phyloP scores from a whole-genome alignment of 2,888 invertebrate genomes.

The Tromatobia lineatoria region DNA sequence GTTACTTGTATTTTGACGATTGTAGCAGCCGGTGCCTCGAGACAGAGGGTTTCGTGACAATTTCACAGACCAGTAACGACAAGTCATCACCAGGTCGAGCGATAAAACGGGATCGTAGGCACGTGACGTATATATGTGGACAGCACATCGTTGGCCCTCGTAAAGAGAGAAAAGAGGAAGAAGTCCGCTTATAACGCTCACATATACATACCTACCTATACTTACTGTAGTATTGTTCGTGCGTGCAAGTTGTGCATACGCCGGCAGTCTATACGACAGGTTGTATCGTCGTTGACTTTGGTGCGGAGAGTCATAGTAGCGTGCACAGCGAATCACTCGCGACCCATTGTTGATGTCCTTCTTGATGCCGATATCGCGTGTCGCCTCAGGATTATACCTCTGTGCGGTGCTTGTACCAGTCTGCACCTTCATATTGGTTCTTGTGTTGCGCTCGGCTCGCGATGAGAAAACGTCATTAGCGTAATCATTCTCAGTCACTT shows the following conservation, averaged over 20 bases:
- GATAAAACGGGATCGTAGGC: constrained; percentile 75
- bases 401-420: constrained; percentile 77
- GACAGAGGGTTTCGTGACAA: constrained; percentile 52
- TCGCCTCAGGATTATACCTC: constrained; percentile 65
- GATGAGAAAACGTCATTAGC: constrained; percentile 76
- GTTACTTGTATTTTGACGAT: constrained; percentile 59
- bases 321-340: constrained; percentile 38
- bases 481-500: constrained; percentile 82
- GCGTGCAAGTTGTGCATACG: neutral
- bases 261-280: constrained; percentile 32
- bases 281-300: constrained; percentile 58
- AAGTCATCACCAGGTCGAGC: constrained; percentile 56
- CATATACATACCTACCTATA: neutral
- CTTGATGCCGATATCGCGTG: constrained; percentile 82
- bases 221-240: neutral
- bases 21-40: constrained; percentile 53
- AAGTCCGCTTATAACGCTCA: constrained; percentile 32
- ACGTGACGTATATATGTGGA: constrained; percentile 53
- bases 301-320: constrained; percentile 27
- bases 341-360: constrained; percentile 72
- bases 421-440: constrained; percentile 75
- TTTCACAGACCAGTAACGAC: constrained; percentile 62
- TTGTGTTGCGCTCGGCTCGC: constrained; percentile 16
- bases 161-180: constrained; percentile 74
- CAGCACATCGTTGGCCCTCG: constrained; percentile 62